Conservation (phyloP, 2,797 vertebrate species). For the Chrysocyon brachyurus region DNA sequence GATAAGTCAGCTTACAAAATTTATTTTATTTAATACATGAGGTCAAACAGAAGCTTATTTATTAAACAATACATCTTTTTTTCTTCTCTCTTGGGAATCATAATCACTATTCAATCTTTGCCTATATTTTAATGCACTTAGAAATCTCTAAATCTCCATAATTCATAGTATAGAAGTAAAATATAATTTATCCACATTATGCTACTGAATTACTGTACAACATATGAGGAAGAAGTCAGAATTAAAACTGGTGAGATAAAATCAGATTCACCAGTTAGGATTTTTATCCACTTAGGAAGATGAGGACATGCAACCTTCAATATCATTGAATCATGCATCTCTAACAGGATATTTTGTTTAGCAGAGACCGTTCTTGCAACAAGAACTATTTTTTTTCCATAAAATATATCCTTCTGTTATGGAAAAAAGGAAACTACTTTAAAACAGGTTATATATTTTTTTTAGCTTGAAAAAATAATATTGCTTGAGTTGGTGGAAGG, state of each 20-base stretch:
- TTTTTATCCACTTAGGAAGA: not conserved
- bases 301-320: slow-evolving; percentile 63
- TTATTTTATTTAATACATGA: not conserved
- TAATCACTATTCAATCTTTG: not conserved
- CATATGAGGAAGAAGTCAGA: not conserved
- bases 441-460: slow-evolving; percentile 31
- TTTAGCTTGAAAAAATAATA: slow-evolving; percentile 56
- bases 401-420: slow-evolving; percentile 67
- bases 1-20: not conserved
- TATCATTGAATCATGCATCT: slow-evolving; percentile 74
- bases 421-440: slow-evolving; percentile 28
- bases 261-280: not conserved
- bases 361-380: slow-evolving; percentile 70
- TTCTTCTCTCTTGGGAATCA: not conserved
- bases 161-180: not conserved
- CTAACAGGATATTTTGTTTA: slow-evolving; percentile 72
- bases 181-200: not conserved
- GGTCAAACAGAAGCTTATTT: not conserved
- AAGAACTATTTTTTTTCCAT: slow-evolving; percentile 76
- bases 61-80: not conserved
- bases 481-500: slow-evolving; percentile 66
- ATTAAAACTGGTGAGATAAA: not conserved
- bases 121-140: not conserved
- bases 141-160: not conserved
- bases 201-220: not conserved